These are phyloP conservation scores for Drosophila macrospina DNA, from an alignment of 2,888 invertebrate genomes.

Conservation along the genomic window DNA sequence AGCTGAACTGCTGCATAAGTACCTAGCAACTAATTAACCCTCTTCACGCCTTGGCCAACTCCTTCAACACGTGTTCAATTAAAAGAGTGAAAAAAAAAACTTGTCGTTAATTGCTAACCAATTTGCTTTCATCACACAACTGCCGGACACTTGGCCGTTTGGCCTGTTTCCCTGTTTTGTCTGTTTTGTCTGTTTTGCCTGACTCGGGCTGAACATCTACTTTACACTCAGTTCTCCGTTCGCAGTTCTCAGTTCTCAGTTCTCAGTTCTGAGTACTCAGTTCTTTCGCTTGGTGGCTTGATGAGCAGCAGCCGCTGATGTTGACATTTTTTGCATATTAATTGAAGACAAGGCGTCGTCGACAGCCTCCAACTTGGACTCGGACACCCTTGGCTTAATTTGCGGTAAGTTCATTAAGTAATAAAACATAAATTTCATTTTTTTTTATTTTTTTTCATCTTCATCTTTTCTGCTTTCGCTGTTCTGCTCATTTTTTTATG, in stretches of 20 bases:
- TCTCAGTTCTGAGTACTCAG: conserved; percentile 6
- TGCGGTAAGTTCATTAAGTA: conserved; percentile 84
- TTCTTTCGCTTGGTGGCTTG: conserved; percentile 36
- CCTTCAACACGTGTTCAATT: conserved; percentile 68
- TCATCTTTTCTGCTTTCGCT: conserved; percentile 16
- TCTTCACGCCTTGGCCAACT: conserved; percentile 25
- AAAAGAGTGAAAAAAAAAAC: conserved; percentile 36
- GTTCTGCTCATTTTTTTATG: conserved; percentile 49
- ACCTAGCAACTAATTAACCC: conserved; percentile 33
- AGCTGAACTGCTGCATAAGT: not conserved
- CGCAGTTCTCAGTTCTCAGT: conserved; percentile 5
- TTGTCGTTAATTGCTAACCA: conserved; percentile 72
- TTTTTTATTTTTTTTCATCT: conserved; percentile 35
- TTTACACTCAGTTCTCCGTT: conserved; percentile 4
- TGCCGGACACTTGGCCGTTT: conserved; percentile 44
- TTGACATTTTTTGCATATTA: conserved; percentile 84
- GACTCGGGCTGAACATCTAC: conserved; percentile 8
- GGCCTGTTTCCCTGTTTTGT: too few relatives aligned
- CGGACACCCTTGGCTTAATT: conserved; percentile 74
- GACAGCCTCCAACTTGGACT: conserved; percentile 26
- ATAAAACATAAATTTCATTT: conserved; percentile 80
- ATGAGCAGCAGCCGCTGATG: conserved; percentile 65
- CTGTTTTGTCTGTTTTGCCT: not conserved
- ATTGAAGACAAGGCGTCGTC: conserved; percentile 68
- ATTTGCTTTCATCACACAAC: conserved; percentile 63